phyloP scores from a whole-genome alignment of 92 coral and sea anemone species.

The Paragorgia papillata region DNA sequence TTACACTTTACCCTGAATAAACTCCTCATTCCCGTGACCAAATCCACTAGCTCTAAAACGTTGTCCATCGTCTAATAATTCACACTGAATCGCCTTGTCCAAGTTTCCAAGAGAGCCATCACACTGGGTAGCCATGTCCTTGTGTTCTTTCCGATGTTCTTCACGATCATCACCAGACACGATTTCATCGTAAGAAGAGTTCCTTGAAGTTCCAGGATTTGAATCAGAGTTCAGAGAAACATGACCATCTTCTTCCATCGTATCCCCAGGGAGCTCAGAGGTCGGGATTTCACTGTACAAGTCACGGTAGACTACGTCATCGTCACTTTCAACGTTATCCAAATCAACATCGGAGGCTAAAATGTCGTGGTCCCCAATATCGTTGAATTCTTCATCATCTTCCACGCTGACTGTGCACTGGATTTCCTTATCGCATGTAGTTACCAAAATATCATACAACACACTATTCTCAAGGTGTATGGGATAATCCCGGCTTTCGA shows the following conservation, averaged over 20 bases:
- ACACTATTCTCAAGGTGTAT: neutral
- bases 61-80: constrained; percentile 3
- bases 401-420: neutral
- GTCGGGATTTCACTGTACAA: neutral
- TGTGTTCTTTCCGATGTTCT: constrained; percentile 1
- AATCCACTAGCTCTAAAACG: neutral
- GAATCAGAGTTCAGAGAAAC: neutral
- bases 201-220: neutral
- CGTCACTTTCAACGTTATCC: neutral
- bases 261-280: neutral
- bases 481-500: neutral
- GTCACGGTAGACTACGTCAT: neutral
- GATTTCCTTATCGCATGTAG: neutral
- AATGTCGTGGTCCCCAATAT: neutral
- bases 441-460: neutral
- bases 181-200: neutral
- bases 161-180: neutral
- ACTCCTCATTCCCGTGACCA: neutral
- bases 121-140: constrained; percentile 23
- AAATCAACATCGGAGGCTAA: neutral
- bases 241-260: neutral
- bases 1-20: too few relatives aligned
- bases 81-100: constrained; percentile 24
- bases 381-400: neutral
- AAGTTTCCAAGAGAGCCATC: neutral